phyloP scores from a whole-genome alignment of 2,888 invertebrate species.

The Amblyjoppa proteus region DNA sequence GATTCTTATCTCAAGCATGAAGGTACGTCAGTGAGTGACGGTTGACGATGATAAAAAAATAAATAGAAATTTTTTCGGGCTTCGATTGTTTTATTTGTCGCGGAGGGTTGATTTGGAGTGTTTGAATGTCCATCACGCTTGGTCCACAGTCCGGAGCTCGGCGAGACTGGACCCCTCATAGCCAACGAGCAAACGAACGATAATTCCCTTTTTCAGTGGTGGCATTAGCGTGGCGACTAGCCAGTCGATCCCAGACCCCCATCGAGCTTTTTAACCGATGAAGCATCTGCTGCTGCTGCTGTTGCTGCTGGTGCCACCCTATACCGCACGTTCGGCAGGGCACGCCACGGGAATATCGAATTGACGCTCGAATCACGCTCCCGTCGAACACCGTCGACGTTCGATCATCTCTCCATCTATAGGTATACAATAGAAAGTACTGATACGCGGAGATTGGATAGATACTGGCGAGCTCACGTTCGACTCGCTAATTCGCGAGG shows the following conservation, averaged over 20 bases:
- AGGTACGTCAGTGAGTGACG: not conserved
- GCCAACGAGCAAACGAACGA: slow-evolving; percentile 31
- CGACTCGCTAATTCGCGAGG: slow-evolving; percentile 66
- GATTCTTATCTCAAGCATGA: not conserved
- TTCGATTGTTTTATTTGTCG: not conserved
- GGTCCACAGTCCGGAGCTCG: slow-evolving; percentile 17
- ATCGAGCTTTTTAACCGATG: slow-evolving; percentile 60
- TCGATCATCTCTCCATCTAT: slow-evolving; percentile 46
- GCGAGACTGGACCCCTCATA: slow-evolving; percentile 34
- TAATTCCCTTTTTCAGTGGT: slow-evolving; percentile 53
- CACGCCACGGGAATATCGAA: slow-evolving; percentile 62
- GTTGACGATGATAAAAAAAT: not conserved
- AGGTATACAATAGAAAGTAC: slow-evolving; percentile 18
- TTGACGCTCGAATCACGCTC: slow-evolving; percentile 64
- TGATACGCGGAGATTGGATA: slow-evolving; percentile 33
- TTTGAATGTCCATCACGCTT: slow-evolving; percentile 4
- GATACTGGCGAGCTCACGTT: slow-evolving; percentile 54
- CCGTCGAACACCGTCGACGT: slow-evolving; percentile 59
- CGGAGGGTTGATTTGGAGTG: not conserved
- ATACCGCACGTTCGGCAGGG: slow-evolving; percentile 43
- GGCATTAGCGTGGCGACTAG: slow-evolving; percentile 54
- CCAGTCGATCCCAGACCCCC: slow-evolving; percentile 38
- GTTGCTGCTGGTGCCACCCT: slow-evolving; percentile 3
- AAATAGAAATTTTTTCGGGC: not conserved
- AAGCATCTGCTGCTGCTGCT: slow-evolving; percentile 53